Evolutionary conservation across 2,888 invertebrate genomes (phyloP).

Genomic region (Noctua janthe): DNA sequence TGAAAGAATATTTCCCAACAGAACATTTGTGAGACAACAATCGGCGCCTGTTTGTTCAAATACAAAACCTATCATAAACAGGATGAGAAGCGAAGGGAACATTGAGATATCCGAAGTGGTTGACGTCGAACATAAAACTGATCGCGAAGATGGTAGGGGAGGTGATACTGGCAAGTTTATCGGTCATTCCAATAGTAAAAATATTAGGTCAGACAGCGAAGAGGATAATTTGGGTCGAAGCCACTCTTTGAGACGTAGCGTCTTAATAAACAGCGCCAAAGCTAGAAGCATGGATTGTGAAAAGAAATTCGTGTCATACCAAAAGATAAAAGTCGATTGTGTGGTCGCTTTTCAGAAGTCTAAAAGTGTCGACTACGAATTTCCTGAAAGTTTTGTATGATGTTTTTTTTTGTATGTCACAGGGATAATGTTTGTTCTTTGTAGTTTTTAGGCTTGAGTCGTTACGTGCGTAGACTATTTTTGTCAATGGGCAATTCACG

Average conservation of each 20-base stretch:
- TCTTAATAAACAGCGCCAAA: slow-evolving; percentile 87
- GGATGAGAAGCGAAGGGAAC: slow-evolving; percentile 84
- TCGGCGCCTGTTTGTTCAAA: slow-evolving; percentile 83
- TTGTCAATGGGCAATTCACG: not conserved
- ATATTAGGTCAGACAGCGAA: slow-evolving; percentile 77
- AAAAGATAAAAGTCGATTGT: slow-evolving; percentile 85
- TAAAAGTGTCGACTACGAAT: slow-evolving; percentile 83
- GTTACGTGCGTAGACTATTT: slow-evolving; percentile 19
- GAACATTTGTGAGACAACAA: slow-evolving; percentile 84
- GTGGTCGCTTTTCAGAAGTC: slow-evolving; percentile 86
- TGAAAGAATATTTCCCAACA: slow-evolving; percentile 81
- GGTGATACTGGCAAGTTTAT: slow-evolving; percentile 75
- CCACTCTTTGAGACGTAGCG: slow-evolving; percentile 88
- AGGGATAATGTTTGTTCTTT: slow-evolving; percentile 39
- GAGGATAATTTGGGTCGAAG: slow-evolving; percentile 74
- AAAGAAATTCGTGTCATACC: slow-evolving; percentile 80
- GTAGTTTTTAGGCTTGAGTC: slow-evolving; percentile 26
- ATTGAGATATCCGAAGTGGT: slow-evolving; percentile 76
- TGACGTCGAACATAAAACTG: slow-evolving; percentile 72
- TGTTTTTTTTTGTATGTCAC: slow-evolving; percentile 47
- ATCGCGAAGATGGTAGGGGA: slow-evolving; percentile 59
- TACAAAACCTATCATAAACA: slow-evolving; percentile 79
- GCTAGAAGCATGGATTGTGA: slow-evolving; percentile 84
- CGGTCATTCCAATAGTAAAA: slow-evolving; percentile 84
- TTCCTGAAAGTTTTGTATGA: slow-evolving; percentile 88